These are phyloP conservation scores for Semaprochilodus insignis DNA, from an alignment of 2,797 vertebrate genomes.

Conservation along the genomic window DNA sequence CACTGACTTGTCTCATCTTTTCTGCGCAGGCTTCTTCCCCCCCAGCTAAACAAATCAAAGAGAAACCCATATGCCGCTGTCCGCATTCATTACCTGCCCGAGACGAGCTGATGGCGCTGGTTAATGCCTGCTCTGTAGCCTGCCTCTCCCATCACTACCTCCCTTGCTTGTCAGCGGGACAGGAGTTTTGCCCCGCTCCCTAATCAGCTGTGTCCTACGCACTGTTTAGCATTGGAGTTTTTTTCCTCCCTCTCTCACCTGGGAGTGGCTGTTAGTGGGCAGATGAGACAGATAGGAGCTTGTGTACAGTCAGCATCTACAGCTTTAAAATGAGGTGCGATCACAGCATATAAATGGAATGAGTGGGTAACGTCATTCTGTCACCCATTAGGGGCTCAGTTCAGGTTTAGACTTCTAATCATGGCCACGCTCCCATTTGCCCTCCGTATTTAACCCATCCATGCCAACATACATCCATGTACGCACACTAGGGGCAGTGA, in stretches of 20 bases:
- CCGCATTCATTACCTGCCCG: slow-evolving; percentile 27
- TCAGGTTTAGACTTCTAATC: background rate
- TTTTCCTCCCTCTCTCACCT: background rate
- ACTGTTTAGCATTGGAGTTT: background rate
- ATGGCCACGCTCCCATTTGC: background rate
- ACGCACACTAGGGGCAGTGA: too few relatives aligned
- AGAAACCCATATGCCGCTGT: slow-evolving; percentile 30
- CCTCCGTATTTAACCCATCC: too few relatives aligned
- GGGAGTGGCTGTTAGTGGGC: background rate
- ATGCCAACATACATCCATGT: too few relatives aligned
- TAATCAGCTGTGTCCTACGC: slow-evolving; percentile 5
- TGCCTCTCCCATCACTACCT: background rate
- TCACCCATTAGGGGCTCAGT: background rate
- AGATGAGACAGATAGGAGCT: background rate
- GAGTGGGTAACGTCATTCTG: background rate
- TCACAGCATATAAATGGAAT: background rate
- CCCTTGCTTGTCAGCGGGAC: background rate
- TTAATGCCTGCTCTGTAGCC: slow-evolving; percentile 3
- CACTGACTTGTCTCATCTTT: slow-evolving; percentile 27
- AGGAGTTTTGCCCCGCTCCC: background rate
- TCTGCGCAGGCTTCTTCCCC: background rate
- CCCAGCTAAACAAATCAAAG: slow-evolving; percentile 32
- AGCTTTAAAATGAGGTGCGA: background rate
- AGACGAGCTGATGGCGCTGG: background rate
- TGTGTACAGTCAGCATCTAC: background rate